These are phyloP conservation scores for Caenorhabditis sp. DNA, from an alignment of 2,888 invertebrate genomes.

Conservation along the genomic window DNA sequence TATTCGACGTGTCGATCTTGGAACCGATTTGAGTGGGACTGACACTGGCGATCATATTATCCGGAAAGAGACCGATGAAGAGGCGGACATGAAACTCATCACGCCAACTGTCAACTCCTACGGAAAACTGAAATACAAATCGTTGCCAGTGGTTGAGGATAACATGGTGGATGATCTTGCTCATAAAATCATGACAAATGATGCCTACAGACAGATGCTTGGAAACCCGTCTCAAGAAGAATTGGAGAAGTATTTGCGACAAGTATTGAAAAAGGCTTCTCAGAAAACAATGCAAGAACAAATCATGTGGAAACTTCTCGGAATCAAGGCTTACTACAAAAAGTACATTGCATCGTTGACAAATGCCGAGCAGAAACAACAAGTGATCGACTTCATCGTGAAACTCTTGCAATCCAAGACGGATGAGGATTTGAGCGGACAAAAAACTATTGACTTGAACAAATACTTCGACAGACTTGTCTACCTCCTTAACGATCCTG, in stretches of 20 bases:
- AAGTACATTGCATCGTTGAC: conserved; percentile 14
- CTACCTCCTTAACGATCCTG: neutral
- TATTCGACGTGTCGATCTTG: neutral
- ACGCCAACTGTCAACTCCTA: conserved; percentile 8
- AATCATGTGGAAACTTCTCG: conserved; percentile 17
- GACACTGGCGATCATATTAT: neutral
- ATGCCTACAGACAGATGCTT: conserved; percentile 8
- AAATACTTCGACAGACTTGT: neutral
- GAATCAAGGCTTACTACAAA: conserved; percentile 7
- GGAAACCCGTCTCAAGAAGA: conserved; percentile 13
- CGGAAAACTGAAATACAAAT: conserved; percentile 11
- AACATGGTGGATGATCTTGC: conserved; percentile 7
- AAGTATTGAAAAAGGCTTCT: neutral
- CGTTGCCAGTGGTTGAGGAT: conserved; percentile 11
- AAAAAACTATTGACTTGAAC: neutral
- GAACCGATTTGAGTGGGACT: neutral
- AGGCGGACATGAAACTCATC: conserved; percentile 7
- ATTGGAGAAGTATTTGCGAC: conserved; percentile 10
- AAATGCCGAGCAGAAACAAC: conserved; percentile 9
- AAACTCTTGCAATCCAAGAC: conserved; percentile 12
- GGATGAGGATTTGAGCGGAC: conserved; percentile 5
- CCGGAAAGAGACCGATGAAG: conserved; percentile 4
- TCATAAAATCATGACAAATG: neutral
- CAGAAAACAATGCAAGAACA: neutral
- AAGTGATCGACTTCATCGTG: conserved; percentile 6